These are phyloP conservation scores for Bujurquina vittata DNA, from an alignment of 2,113 vertebrate species.

Conservation along the genomic window DNA sequence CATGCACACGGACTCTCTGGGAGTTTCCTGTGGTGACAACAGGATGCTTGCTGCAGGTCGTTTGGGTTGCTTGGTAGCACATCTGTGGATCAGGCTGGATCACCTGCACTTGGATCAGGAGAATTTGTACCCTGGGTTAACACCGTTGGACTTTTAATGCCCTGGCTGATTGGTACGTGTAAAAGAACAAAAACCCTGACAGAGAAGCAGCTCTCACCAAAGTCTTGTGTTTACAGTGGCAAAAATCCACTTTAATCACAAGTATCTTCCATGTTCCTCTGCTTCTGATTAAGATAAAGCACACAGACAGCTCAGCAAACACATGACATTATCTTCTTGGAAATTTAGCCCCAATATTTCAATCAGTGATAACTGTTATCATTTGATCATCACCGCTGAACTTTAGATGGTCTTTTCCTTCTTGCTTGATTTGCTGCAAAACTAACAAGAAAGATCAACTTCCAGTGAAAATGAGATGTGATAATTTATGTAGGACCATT, in stretches of 20 bases:
- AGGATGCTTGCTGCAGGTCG: neutral
- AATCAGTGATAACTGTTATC: neutral
- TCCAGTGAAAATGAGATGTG: neutral
- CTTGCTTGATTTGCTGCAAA: neutral
- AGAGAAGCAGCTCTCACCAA: neutral
- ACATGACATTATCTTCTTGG: accelerated
- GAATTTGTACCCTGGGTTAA: neutral
- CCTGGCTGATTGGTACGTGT: neutral
- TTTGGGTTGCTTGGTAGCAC: too few relatives aligned
- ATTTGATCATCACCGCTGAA: neutral
- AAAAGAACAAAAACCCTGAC: neutral
- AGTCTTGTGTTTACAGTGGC: neutral
- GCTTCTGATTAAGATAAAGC: neutral
- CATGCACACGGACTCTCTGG: too few relatives aligned
- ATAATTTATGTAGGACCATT: neutral
- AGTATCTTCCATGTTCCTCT: neutral
- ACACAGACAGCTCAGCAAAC: neutral
- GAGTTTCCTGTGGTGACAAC: neutral
- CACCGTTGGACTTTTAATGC: neutral
- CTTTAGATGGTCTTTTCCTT: neutral
- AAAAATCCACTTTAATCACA: neutral
- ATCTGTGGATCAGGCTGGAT: neutral
- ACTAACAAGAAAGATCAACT: neutral
- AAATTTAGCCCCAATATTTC: neutral
- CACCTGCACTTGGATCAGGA: neutral